These are phyloP conservation scores for Panulirus ornatus DNA, from an alignment of 1,140 invertebrate species.

Conservation along the genomic window DNA sequence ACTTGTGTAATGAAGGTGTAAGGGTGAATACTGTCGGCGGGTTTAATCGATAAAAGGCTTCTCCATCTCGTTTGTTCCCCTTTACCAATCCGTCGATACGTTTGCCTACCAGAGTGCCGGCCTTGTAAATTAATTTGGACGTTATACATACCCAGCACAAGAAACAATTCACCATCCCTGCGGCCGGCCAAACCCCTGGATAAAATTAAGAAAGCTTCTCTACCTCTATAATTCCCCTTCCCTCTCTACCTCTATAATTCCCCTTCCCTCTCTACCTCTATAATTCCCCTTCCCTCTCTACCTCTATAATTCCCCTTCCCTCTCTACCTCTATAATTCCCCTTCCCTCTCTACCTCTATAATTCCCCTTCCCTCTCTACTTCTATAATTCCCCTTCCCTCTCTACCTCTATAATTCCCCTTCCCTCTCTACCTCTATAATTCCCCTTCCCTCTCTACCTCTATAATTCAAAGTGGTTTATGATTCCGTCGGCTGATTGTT, in stretches of 20 bases:
- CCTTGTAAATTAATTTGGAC: constrained; percentile 56
- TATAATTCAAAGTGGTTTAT: background rate
- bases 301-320: no score
- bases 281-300: no score
- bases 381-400: no score
- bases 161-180: constrained; percentile 20
- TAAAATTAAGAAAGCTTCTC: background rate
- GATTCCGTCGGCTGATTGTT: background rate
- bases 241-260: no score
- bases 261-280: no score
- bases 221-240: background rate
- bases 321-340: no score
- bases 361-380: no score
- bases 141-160: constrained; percentile 29
- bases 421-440: no score
- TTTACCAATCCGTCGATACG: constrained; percentile 64
- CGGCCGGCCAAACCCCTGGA: background rate
- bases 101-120: constrained; percentile 55
- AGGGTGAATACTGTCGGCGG: constrained; percentile 11
- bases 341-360: no score
- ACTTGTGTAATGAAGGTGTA: constrained; percentile 47
- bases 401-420: no score
- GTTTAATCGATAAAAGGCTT: constrained; percentile 40
- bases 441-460: background rate
- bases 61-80: constrained; percentile 47